phyloP scores from a whole-genome alignment of 2,888 invertebrate genomes.

The Philonicus albiceps region DNA sequence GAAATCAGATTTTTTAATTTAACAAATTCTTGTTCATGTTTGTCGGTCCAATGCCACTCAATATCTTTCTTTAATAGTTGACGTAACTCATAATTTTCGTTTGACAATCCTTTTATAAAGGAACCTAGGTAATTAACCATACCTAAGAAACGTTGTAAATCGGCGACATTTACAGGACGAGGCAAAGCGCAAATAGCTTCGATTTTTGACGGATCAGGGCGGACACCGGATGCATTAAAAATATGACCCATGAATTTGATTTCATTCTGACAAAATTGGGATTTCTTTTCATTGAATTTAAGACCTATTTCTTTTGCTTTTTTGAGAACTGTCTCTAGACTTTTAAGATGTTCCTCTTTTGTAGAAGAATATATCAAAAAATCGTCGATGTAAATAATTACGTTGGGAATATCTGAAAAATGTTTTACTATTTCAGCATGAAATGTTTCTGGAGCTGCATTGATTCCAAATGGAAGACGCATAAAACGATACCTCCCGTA shows the following conservation, averaged over 20 bases:
- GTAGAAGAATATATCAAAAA: background rate
- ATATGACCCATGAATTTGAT: conserved; percentile 51
- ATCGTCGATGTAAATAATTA: conserved; percentile 43
- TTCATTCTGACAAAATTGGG: conserved; percentile 9
- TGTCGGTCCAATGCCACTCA: background rate
- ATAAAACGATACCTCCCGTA: conserved; percentile 50
- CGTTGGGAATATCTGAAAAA: conserved; percentile 21
- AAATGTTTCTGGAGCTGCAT: conserved; percentile 52
- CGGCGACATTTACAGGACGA: conserved; percentile 41
- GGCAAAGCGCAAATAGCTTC: conserved; percentile 45
- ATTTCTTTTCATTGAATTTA: conserved; percentile 37
- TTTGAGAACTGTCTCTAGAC: conserved; percentile 6
- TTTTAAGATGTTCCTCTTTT: background rate
- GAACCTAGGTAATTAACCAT: background rate
- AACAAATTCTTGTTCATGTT: background rate
- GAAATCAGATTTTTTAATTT: background rate
- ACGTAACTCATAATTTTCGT: background rate
- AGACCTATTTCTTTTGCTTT: conserved; percentile 26
- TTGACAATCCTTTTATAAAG: background rate
- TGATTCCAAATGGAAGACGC: conserved; percentile 51
- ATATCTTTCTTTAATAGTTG: background rate
- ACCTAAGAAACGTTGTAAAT: conserved; percentile 40
- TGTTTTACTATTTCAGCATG: conserved; percentile 49
- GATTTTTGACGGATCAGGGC: conserved; percentile 47
- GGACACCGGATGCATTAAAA: conserved; percentile 46